Base-by-base conservation (phyloP, 1,140 invertebrate species). In the Plutomurus gul region DNA sequence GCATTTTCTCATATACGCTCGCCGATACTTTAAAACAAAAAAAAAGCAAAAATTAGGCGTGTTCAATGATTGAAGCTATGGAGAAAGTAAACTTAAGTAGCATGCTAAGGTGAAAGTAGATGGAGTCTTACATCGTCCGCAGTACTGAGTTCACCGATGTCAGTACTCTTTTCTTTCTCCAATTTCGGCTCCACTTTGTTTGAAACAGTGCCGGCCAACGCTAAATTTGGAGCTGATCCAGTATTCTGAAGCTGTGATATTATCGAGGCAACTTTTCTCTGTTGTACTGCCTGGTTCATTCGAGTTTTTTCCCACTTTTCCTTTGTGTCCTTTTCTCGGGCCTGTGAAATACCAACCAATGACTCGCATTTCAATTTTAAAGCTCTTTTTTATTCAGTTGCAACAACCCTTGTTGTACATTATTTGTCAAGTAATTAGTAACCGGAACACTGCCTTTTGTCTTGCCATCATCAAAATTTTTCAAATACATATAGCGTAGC, bases 1-100 rank as follows among this genome's bases (percentile, higher is more conserved):
- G 30, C 78, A 82, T 60, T 82, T 82, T 65, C 76, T 75, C 56
- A 82, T 78, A 46, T 82, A 82, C 10, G 78, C 81, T 46, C 78
- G 65, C 16, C 81, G 81, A 51, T 76, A 82, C 81, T 82, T 76
- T 22, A 77, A 77, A 39, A 46, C 8, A 72, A 36, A 39, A 51
- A 56, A 40, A 75, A 37, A 43, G 13, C 10, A 75, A 33, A 40
- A 72, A 40, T 65, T 77, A 30, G 36, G 43, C 36, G 47, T 39
- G 51, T 78, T 39, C 10, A 10, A 46, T 37, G 4, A 39, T n/a
- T 4, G 25, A 75, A 1, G 5, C 37, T 10, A 18, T 25, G 36
- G 46, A 70, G 30, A 60, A 25, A 60, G 27, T 27, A 25, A 30
- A 25, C 36, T 20, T 22, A 47, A 74, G 39, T 49, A n/a, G 36